Conservation (phyloP, 2,113 vertebrate genomes). For the Seriola rivoliana region DNA sequence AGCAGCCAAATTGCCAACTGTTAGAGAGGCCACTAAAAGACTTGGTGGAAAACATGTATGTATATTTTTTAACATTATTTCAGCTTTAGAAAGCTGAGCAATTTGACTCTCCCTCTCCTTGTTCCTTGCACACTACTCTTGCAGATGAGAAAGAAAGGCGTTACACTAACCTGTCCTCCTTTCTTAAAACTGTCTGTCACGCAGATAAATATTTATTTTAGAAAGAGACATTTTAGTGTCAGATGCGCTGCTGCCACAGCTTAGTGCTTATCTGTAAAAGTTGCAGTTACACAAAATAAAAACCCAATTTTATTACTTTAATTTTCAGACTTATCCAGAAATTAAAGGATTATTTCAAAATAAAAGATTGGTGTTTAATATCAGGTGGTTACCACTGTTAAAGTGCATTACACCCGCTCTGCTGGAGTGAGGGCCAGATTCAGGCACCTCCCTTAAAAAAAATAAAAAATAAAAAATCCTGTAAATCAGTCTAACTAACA, state of each 20-base stretch:
- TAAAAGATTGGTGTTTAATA: not conserved
- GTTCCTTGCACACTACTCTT: not conserved
- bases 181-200: not conserved
- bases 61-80: no score
- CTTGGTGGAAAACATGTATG: no score
- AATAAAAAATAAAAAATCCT: not conserved
- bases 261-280: no score
- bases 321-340: not conserved
- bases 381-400: not conserved
- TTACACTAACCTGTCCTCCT: not conserved
- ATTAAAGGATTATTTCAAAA: not conserved
- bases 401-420: not conserved
- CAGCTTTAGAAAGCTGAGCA: not conserved
- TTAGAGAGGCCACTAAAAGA: no score
- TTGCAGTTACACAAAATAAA: no score
- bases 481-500: not conserved
- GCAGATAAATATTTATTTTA: not conserved
- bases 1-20: no score
- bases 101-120: not conserved
- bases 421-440: not conserved
- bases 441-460: not conserved
- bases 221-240: not conserved
- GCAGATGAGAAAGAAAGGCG: not conserved
- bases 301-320: not conserved
- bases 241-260: no score